phyloP scores from a whole-genome alignment of 2,797 vertebrate genomes.

The Poeciliopsis paucimaculata region DNA sequence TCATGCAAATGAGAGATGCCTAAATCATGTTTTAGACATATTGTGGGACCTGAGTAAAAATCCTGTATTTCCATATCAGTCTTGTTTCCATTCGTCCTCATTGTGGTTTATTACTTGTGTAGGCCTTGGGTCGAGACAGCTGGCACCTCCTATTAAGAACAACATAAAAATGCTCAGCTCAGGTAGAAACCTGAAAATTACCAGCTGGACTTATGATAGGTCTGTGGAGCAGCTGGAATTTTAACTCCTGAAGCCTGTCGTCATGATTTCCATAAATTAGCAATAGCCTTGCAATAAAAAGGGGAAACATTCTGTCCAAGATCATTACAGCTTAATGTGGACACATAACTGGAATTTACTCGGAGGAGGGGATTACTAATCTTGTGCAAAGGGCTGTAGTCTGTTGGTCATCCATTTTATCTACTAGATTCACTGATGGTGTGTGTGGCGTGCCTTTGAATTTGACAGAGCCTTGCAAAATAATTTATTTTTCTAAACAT shows the following conservation, averaged over 20 bases:
- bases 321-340: constrained; percentile 72
- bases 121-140: constrained; percentile 70
- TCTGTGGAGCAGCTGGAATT: constrained; percentile 62
- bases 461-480: constrained; percentile 43
- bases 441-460: constrained; percentile 51
- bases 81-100: constrained; percentile 64
- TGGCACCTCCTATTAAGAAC: constrained; percentile 71
- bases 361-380: constrained; percentile 60
- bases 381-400: constrained; percentile 36
- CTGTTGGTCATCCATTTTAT: constrained; percentile 58
- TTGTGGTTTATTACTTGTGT: constrained; percentile 68
- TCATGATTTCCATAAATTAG: constrained; percentile 74
- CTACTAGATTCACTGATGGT: constrained; percentile 48
- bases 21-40: constrained; percentile 71
- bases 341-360: constrained; percentile 71
- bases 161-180: constrained; percentile 66
- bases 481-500: background rate
- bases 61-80: constrained; percentile 63
- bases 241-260: constrained; percentile 62
- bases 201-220: constrained; percentile 62
- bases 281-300: constrained; percentile 68
- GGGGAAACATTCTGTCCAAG: constrained; percentile 65
- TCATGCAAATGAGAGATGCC: constrained; percentile 73
- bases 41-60: constrained; percentile 57
- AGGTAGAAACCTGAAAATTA: constrained; percentile 69